Base-by-base conservation (phyloP, 2,113 vertebrate genomes). In the Arizona elegans region DNA sequence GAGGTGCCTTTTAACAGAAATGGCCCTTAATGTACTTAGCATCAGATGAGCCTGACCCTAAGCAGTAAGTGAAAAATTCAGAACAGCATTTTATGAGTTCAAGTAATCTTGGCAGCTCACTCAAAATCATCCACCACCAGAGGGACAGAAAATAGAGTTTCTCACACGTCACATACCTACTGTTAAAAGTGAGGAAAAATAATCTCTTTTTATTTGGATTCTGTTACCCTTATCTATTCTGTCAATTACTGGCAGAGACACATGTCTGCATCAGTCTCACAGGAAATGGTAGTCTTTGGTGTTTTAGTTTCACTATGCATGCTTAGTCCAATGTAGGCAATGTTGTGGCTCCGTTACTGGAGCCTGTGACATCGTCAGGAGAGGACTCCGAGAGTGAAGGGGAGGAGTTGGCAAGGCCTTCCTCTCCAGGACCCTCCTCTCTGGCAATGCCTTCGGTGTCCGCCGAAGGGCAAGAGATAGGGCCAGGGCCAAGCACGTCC, bases 1-100 rank as follows among this genome's bases (percentile, higher is more conserved):
- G 85, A 92, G 70, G 53, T 86, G 81, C 43, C 87, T 93, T 38
- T 33, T 90, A 92, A 26, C 81, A 95, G 89, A 65, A n/a, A 55
- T 92, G 43, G 15, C 94, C 88, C 65, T 94, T 96, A 94, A 81
- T 91, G 29, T 70, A 91, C 89, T 95, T 88, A 70, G 17, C 38
- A 86, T 94, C 59, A 52, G 13, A n/a, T 53, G 24, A 89, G 89
- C 58, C 53, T 95, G 94, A 86, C 4, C 3, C 29, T 94, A 95
- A 95, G 88, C 86, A 95, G 81, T 86, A 96, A 95, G 93, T 43
- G 75, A 94, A 90, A 93, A 91, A 15, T 86, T 91, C 86, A 90
- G 0, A 86, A 29, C 86, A 85, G 92, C 88, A 21, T 90, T 86
- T 90, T 87, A 95, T 95, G 93, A 1, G 93, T 93, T 94, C 85